Conservation (phyloP, 1,140 invertebrate species). For the Drosophila pandora region DNA sequence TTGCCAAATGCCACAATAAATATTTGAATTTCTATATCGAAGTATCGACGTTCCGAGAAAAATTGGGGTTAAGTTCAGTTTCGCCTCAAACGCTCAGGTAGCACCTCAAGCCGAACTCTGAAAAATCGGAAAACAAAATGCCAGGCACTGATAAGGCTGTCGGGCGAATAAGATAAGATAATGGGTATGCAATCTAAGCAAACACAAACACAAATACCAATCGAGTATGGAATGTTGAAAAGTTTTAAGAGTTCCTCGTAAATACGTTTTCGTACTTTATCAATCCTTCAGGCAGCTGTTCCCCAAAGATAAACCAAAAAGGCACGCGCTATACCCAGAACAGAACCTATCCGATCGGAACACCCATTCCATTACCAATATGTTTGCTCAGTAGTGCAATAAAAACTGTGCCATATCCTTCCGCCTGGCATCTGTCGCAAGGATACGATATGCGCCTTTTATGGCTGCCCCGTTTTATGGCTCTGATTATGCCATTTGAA, state of each 20-base stretch:
- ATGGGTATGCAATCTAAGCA: constrained; percentile 54
- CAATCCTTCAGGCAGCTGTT: constrained; percentile 54
- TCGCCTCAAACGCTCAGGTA: constrained; percentile 51
- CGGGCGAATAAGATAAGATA: constrained; percentile 61
- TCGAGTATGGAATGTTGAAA: constrained; percentile 42
- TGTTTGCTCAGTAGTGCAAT: constrained; percentile 66
- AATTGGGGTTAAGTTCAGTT: constrained; percentile 76
- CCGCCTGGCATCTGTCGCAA: constrained; percentile 60
- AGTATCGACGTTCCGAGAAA: constrained; percentile 56
- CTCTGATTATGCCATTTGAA: constrained; percentile 57
- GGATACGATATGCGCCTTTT: constrained; percentile 21
- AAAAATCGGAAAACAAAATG: constrained; percentile 1
- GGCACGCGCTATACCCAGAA: constrained; percentile 42
- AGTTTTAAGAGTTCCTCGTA: constrained; percentile 50
- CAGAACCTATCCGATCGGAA: constrained; percentile 13
- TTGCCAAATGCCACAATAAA: constrained; percentile 54
- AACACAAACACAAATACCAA: constrained; percentile 52
- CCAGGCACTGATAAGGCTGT: constrained; percentile 11
- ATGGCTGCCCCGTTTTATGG: constrained; percentile 52
- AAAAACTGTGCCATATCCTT: constrained; percentile 67
- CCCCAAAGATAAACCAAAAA: constrained; percentile 40
- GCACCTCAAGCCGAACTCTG: constrained; percentile 15
- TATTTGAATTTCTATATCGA: constrained; percentile 41
- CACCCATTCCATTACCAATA: constrained; percentile 11
- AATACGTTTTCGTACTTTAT: constrained; percentile 39